These are phyloP conservation scores for Coreius guichenoti DNA, from an alignment of 2,797 vertebrate species.

Conservation along the genomic window DNA sequence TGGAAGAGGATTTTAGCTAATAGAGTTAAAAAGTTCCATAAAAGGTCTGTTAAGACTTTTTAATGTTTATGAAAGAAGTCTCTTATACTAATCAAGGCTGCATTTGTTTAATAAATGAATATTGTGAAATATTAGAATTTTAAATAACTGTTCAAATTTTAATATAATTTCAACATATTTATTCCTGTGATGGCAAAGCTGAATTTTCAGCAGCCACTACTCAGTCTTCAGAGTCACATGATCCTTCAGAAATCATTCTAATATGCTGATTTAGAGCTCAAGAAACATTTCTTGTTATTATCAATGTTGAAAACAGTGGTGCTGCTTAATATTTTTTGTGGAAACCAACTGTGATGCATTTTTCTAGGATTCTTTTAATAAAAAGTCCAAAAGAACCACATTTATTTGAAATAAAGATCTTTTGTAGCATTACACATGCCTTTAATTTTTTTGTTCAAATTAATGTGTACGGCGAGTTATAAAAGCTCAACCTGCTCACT, in stretches of 20 bases:
- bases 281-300: not conserved
- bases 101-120: not conserved
- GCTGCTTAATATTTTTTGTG: too few species aligned
- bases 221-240: not conserved
- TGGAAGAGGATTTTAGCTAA: not conserved
- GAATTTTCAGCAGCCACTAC: not conserved
- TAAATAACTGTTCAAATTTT: not conserved
- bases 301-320: not conserved
- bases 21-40: not conserved
- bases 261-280: not conserved
- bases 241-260: not conserved
- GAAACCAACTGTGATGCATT: not conserved
- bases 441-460: not conserved
- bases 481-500: conserved; percentile 43
- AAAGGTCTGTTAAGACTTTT: not conserved
- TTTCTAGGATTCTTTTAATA: not conserved
- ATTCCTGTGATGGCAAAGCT: not conserved
- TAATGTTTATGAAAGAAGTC: not conserved
- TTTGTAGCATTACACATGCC: not conserved
- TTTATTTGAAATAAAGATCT: not conserved
- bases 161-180: not conserved
- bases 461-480: not conserved
- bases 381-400: not conserved
- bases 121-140: not conserved
- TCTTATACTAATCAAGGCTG: not conserved